Evolutionary conservation across 2,888 invertebrate genomes (phyloP).

Genomic region (Pycnomerus fuliginosus): DNA sequence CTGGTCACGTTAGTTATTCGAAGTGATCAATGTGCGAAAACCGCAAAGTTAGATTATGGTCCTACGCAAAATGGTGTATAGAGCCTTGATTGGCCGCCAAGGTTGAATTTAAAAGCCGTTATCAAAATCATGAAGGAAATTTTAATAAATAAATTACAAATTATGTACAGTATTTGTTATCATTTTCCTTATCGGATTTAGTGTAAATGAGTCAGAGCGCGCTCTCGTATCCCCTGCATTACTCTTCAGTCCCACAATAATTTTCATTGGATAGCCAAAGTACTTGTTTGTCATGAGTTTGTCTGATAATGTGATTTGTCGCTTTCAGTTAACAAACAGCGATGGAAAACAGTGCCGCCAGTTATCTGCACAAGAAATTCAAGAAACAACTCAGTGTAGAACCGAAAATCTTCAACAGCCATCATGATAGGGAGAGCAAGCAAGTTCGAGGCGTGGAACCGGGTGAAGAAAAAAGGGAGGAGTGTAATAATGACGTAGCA

Average conservation of each 20-base stretch:
- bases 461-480: slow-evolving; percentile 41
- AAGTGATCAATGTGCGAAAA: too few species aligned
- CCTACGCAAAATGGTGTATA: slow-evolving; percentile 10
- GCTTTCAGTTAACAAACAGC: slow-evolving; percentile 37
- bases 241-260: not conserved
- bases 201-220: slow-evolving; percentile 17
- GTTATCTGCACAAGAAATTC: slow-evolving; percentile 90
- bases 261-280: not conserved
- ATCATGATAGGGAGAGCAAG: slow-evolving; percentile 35
- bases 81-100: slow-evolving; percentile 2
- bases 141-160: slow-evolving; percentile 16
- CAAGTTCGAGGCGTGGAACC: slow-evolving; percentile 40
- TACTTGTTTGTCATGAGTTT: slow-evolving; percentile 6
- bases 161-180: slow-evolving; percentile 18
- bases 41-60: slow-evolving; percentile 4
- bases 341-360: slow-evolving; percentile 53
- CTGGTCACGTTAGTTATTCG: too few species aligned
- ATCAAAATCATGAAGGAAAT: slow-evolving; percentile 11
- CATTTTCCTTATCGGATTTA: slow-evolving; percentile 12
- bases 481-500: slow-evolving; percentile 29
- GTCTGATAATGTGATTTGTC: slow-evolving; percentile 1
- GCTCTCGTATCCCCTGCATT: not conserved
- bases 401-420: slow-evolving; percentile 29
- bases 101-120: slow-evolving; percentile 9
- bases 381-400: slow-evolving; percentile 74